Base-by-base conservation (phyloP, 2,888 invertebrate genomes). In the Uloborus plumipes region DNA sequence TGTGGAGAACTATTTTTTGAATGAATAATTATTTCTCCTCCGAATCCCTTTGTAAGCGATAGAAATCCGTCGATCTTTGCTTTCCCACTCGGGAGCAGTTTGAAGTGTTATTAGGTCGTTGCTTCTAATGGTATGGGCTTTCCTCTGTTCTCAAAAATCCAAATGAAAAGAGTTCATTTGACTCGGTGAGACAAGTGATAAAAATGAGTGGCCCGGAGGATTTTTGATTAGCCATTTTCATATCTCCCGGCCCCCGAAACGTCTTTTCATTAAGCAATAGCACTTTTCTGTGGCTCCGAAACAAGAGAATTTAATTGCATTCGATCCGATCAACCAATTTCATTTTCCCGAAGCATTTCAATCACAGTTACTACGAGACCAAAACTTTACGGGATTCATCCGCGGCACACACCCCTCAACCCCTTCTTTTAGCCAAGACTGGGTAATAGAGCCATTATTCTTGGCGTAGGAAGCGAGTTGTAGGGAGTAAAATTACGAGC, bases 381-480 rank as follows among this genome's bases (percentile, higher is more conserved):
- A 75, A 67, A n/a, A 75, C 67, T 75, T 69, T 69, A 69, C 39
- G 62, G 69, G 59, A 53, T 67, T 67, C 47, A 18, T 18, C n/a
- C 31, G 4, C 6, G 55, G 13, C 39, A 64, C 53, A 14, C 18
- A 31, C 47, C 67, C 67, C 67, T 31, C 49, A 39, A 55, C 62
- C 16, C 20, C 55, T 55, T 16, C 55, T 16, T 55, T 69, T 69
- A 62, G 76, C 69, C 69, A 78, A 78, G 77, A 71, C 65, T 71
- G 70, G 49, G 74, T 81, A 81, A 75, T 75, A 62, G 74, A 70
- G 80, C 74, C 74, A 81, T 81, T 74, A 70, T 70, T 81, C 80
- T 74, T 81, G 47, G 64, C 64, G 13, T 77, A 77, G 77, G 77
- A 70, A 70, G 70, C 69, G 53, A 47, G 53, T 49, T 53, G 61